A percentile compares a stretch with the other conserved stretches of the same genome.
Evolutionary conservation across 2,797 vertebrate species (phyloP).

Genomic region (Sylvia borin): DNA sequence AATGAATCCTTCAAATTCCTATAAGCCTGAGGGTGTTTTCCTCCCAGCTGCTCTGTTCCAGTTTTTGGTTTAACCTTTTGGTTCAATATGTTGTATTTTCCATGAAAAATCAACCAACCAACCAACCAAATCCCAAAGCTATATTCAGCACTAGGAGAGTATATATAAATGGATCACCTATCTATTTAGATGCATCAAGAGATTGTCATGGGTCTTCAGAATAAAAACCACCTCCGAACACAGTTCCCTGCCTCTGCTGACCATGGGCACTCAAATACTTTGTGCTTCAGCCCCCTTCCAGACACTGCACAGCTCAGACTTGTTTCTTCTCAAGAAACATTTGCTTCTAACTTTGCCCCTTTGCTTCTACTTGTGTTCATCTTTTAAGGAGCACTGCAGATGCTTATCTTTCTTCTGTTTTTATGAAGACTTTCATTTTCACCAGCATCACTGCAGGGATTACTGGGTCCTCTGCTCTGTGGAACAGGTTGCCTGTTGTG

Average conservation of each 20-base stretch:
- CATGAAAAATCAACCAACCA: background rate
- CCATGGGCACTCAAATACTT: rapidly evolving
- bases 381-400: background rate
- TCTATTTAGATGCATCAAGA: background rate
- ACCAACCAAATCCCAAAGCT: background rate
- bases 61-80: background rate
- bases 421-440: background rate
- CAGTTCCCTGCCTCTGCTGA: background rate
- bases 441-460: background rate
- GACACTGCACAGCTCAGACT: background rate
- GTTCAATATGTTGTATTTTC: background rate
- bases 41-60: background rate
- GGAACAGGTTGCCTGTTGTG: background rate
- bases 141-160: background rate
- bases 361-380: background rate
- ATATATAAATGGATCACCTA: background rate
- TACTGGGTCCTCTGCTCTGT: background rate
- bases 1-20: background rate
- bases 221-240: background rate
- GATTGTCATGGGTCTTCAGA: background rate
- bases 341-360: background rate
- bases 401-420: background rate
- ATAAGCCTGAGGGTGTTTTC: background rate
- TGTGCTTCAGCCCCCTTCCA: background rate
- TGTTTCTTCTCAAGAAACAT: background rate